These are phyloP conservation scores for Cyprinus carpio DNA, from an alignment of 2,113 vertebrate genomes.

Conservation along the genomic window DNA sequence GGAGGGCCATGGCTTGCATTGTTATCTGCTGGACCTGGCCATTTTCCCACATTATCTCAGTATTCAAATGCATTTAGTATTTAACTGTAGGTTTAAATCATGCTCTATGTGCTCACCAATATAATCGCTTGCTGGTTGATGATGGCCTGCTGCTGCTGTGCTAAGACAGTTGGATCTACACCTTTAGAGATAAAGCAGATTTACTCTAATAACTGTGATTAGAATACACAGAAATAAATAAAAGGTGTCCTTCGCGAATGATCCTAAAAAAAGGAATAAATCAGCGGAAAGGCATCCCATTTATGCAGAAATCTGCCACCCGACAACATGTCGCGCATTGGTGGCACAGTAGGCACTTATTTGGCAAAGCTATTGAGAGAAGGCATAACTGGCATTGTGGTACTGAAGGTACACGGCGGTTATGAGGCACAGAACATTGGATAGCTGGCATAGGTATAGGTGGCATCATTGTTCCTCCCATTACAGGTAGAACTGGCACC, in stretches of 20 bases:
- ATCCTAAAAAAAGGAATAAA: background rate
- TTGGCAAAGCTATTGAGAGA: constrained; percentile 51
- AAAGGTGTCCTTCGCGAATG: background rate
- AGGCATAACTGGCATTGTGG: constrained; percentile 40
- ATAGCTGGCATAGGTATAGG: constrained; percentile 74
- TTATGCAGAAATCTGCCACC: constrained; percentile 62
- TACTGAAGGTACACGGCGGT: constrained; percentile 60
- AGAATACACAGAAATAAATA: background rate
- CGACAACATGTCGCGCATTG: constrained; percentile 65
- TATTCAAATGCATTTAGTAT: background rate
- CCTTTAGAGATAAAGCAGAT: constrained; percentile 60
- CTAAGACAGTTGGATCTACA: constrained; percentile 68
- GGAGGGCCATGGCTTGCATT: constrained; percentile 83
- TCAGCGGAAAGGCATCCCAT: background rate
- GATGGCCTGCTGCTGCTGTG: constrained; percentile 78
- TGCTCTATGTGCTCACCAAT: constrained; percentile 74
- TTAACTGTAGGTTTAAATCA: background rate
- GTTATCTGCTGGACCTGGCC: constrained; percentile 91
- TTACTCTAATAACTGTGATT: background rate
- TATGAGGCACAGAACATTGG: constrained; percentile 67
- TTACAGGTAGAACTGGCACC: constrained; percentile 78
- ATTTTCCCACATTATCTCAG: background rate
- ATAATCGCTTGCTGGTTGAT: constrained; percentile 81
- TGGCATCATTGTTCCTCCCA: constrained; percentile 78
- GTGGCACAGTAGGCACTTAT: constrained; percentile 58